Evolutionary conservation across 1,140 invertebrate species (phyloP).

Genomic region (Asobara japonica): DNA sequence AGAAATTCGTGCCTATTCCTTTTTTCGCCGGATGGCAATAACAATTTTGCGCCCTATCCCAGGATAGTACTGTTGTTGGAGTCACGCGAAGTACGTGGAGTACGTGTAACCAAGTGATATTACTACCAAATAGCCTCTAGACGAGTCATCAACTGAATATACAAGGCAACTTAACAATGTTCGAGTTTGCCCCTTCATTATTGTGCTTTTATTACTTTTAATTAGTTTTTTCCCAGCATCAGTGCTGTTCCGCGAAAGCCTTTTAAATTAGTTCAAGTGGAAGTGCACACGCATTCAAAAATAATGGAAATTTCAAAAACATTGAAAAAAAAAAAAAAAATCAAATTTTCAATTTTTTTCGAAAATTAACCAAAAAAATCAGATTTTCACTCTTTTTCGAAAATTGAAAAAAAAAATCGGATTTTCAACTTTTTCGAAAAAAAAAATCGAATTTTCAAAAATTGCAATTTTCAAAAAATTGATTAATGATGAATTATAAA

Average conservation of each 20-base stretch:
- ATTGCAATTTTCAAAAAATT: no score
- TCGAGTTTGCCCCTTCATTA: not conserved
- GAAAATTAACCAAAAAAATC: no score
- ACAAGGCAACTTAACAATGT: not conserved
- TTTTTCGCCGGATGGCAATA: constrained; percentile 1
- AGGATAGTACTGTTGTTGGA: not conserved
- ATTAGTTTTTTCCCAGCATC: not conserved
- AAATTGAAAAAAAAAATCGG: no score
- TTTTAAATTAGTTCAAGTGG: not conserved
- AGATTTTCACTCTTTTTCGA: no score
- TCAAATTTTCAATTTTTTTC: no score
- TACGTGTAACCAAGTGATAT: constrained; percentile 9
- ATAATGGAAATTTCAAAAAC: no score
- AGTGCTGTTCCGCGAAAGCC: no score
- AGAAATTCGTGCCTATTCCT: not conserved
- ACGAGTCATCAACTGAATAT: not conserved
- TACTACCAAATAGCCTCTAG: constrained; percentile 9
- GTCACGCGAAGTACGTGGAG: constrained; percentile 8
- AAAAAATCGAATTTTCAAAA: no score
- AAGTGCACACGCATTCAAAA: no score
- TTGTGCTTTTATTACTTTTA: not conserved
- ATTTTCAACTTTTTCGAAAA: no score
- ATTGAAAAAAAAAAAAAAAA: no score
- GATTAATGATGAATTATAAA: no score
- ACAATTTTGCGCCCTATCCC: constrained; percentile 2